These are phyloP conservation scores for Festucalex cinctus DNA, from an alignment of 2,113 vertebrate species.

Conservation along the genomic window DNA sequence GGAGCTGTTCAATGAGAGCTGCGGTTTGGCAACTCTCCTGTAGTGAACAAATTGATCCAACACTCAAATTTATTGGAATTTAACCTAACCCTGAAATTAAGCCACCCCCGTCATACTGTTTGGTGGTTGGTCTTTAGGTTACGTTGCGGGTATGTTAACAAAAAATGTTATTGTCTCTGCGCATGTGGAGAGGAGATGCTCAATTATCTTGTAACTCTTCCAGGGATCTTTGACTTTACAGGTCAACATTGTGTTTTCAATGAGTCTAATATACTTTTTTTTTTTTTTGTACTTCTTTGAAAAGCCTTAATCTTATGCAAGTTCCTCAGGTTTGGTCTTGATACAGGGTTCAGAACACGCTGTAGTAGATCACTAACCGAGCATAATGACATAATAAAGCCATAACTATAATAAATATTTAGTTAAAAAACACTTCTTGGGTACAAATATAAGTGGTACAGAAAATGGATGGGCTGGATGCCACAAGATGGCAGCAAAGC, in stretches of 20 bases:
- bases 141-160: not conserved
- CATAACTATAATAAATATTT: no score
- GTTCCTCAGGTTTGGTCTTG: no score
- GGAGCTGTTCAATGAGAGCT: not conserved
- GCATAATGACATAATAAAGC: no score
- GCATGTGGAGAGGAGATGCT: constrained; percentile 10
- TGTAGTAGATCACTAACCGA: no score
- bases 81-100: not conserved
- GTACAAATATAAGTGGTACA: no score
- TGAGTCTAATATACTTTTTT: not conserved
- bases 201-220: constrained; percentile 6
- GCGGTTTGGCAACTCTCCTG: constrained; percentile 12
- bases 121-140: not conserved
- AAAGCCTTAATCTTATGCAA: not conserved
- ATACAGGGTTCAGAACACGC: no score
- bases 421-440: no score
- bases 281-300: not conserved
- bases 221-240: not conserved
- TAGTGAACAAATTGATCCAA: constrained; percentile 11
- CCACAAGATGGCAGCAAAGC: no score
- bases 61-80: not conserved
- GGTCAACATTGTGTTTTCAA: not conserved
- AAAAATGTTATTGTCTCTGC: not conserved
- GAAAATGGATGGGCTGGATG: no score
- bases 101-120: not conserved